A percentile compares a stretch with the other conserved stretches of the same genome.
These are phyloP conservation scores for Oreochromis tanganicae DNA, from an alignment of 2,113 vertebrate species.

Conservation along the genomic window DNA sequence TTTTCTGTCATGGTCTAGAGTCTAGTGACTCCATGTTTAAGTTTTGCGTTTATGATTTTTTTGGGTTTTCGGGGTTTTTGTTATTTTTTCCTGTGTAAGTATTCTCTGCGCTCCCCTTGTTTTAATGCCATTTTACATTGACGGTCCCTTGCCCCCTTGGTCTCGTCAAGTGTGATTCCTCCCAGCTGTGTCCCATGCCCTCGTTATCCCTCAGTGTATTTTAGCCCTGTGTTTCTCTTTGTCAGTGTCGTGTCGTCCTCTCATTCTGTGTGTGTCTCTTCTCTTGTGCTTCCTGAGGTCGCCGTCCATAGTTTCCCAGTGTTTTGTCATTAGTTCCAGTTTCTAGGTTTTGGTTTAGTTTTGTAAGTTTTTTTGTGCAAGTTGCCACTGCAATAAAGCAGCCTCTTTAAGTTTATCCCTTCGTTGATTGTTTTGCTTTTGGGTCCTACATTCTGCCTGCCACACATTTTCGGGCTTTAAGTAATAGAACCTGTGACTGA, in stretches of 20 bases:
- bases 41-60: fast-evolving
- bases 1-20: fast-evolving
- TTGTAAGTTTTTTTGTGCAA: no score
- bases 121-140: neutral
- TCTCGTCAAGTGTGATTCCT: neutral
- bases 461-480: no score
- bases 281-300: neutral
- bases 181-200: neutral
- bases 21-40: neutral
- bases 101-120: fast-evolving
- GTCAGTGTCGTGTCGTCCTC: fast-evolving
- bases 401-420: no score
- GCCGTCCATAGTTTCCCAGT: no score
- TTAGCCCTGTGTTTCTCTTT: neutral
- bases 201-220: neutral
- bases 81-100: neutral
- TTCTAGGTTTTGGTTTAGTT: no score
- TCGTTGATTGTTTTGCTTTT: no score
- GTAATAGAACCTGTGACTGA: no score
- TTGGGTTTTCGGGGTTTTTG: neutral
- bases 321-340: no score
- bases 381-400: no score
- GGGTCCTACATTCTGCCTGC: no score
- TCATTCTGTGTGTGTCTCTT: fast-evolving
- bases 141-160: fast-evolving